Evolutionary conservation across 1,140 invertebrate species (phyloP).

Genomic region (Agraylea sexmaculata): DNA sequence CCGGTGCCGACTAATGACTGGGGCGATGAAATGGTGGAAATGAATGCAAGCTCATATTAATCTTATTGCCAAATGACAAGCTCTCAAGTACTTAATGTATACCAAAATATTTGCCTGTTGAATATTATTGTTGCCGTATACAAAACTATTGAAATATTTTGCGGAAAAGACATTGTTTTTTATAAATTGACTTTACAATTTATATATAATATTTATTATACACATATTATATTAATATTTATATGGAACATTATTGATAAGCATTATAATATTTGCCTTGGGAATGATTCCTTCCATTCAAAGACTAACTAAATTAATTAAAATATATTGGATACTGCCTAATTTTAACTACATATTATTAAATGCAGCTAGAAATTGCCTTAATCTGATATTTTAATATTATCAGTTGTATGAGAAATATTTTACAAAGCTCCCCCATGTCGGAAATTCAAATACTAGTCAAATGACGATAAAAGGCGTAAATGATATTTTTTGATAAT

Average conservation of each 20-base stretch:
- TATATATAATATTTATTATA: conserved; percentile 1
- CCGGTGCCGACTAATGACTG: conserved; percentile 57
- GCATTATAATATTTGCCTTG: background rate
- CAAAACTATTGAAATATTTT: conserved; percentile 14
- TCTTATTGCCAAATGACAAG: too few species aligned
- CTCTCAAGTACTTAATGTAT: too few species aligned
- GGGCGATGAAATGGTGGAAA: conserved; percentile 77
- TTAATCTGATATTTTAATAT: conserved; percentile 3
- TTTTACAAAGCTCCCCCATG: too few species aligned
- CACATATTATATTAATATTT: background rate
- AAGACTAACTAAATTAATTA: background rate
- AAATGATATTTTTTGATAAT: conserved; percentile 1
- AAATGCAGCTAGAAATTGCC: background rate
- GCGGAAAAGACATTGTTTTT: too few species aligned
- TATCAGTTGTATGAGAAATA: too few species aligned
- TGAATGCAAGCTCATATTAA: conserved; percentile 58
- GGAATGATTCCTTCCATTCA: background rate
- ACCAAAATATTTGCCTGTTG: too few species aligned
- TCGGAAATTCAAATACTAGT: background rate
- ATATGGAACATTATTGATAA: conserved; percentile 1
- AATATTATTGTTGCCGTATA: too few species aligned
- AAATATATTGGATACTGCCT: background rate
- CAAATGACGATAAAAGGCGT: background rate
- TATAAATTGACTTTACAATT: too few species aligned
- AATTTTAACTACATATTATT: background rate